Percentiles rank a stretch among this genome's conserved stretches.
phyloP scores from a whole-genome alignment of 2,797 vertebrate genomes.

The Acanthiza pusilla region DNA sequence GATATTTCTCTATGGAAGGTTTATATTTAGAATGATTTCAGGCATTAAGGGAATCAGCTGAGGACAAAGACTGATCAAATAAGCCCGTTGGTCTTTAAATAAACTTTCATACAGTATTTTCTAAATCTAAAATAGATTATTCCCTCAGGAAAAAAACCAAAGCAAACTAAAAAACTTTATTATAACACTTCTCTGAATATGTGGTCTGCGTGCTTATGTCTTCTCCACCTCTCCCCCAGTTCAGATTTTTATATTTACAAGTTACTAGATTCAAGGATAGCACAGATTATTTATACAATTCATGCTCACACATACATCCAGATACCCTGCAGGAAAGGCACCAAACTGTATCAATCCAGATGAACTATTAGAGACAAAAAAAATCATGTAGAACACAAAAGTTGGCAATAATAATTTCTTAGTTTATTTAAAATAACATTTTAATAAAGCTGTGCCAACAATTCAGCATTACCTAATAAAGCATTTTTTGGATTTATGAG shows the following conservation, averaged over 20 bases:
- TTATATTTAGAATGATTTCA: constrained; percentile 22
- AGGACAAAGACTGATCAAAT: not conserved
- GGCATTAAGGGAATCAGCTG: not conserved
- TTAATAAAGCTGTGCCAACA: not conserved
- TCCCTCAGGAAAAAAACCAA: not conserved
- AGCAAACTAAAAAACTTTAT: not conserved
- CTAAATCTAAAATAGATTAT: not conserved
- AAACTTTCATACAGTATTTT: not conserved
- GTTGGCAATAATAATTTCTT: not conserved
- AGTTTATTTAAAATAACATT: constrained; percentile 29
- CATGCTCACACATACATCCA: not conserved
- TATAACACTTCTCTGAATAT: not conserved
- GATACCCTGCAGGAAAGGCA: not conserved
- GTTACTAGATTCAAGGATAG: not conserved
- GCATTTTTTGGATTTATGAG: not conserved
- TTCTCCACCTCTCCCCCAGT: not conserved
- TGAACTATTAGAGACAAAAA: not conserved
- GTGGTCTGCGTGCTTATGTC: not conserved
- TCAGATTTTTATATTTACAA: not conserved
- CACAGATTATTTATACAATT: not conserved
- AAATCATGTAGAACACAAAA: not conserved
- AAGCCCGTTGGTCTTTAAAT: not conserved
- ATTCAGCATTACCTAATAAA: not conserved
- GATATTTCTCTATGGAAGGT: not conserved
- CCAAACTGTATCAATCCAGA: not conserved